These are phyloP conservation scores for Argya squamiceps DNA, from an alignment of 2,797 vertebrate genomes.

Conservation along the genomic window DNA sequence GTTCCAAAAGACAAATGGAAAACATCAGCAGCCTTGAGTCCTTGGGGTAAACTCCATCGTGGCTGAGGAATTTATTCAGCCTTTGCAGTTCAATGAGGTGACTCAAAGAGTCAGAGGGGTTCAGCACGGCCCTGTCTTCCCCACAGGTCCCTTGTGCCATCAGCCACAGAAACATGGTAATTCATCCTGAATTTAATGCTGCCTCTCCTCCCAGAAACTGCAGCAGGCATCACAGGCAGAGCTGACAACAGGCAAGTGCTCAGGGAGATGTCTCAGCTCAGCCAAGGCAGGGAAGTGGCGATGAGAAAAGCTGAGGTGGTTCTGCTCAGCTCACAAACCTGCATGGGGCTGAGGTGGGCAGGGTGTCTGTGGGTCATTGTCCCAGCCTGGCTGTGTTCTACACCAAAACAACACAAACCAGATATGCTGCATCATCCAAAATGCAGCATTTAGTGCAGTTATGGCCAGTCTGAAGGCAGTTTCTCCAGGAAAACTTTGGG, in stretches of 20 bases:
- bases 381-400: neutral
- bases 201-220: neutral
- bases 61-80: constrained; percentile 12
- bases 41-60: neutral
- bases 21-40: neutral
- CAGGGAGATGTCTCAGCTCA: neutral
- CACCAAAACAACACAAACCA: neutral
- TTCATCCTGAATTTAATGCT: neutral
- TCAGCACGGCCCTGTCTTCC: neutral
- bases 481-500: neutral
- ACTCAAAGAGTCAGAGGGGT: neutral
- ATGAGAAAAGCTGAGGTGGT: neutral
- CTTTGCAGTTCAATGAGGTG: neutral
- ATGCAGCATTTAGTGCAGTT: neutral
- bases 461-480: neutral
- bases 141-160: neutral
- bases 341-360: accelerated
- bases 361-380: too few species aligned
- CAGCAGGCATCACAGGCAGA: neutral
- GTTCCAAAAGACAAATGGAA: constrained; percentile 25
- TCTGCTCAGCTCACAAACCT: neutral
- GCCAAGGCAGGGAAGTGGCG: neutral
- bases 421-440: neutral
- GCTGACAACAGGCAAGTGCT: neutral
- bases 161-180: neutral